phyloP scores from a whole-genome alignment of 2,113 vertebrate genomes.

The Anhinga rufa region DNA sequence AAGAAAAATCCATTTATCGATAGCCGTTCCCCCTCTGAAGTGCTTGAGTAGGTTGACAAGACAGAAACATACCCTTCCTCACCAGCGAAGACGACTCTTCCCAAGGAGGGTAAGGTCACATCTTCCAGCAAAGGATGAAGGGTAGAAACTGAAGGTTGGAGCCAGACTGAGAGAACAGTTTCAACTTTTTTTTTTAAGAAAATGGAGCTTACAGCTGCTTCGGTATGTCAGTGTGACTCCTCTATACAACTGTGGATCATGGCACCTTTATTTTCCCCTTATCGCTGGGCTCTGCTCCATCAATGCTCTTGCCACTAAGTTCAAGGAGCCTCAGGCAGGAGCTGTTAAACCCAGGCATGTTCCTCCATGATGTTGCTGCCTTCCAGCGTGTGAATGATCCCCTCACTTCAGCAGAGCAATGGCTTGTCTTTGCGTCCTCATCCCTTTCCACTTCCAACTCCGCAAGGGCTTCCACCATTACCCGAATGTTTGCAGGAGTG shows the following conservation, averaged over 20 bases:
- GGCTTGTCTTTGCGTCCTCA: background rate
- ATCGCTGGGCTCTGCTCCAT: background rate
- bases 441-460: background rate
- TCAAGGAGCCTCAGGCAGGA: background rate
- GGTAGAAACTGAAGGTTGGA: background rate
- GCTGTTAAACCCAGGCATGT: background rate
- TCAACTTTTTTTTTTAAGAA: background rate
- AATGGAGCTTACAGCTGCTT: background rate
- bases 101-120: background rate
- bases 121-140: background rate
- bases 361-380: accelerated
- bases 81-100: background rate
- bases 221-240: background rate
- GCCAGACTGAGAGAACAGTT: background rate
- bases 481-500: background rate
- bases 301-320: background rate
- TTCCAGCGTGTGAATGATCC: background rate
- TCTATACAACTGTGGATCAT: accelerated
- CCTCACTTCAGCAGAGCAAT: background rate
- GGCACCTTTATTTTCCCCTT: background rate
- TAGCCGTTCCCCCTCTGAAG: background rate
- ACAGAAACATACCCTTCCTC: background rate
- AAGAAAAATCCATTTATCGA: slow-evolving; percentile 43
- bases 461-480: accelerated
- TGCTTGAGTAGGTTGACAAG: background rate